Percentiles rank a stretch among this genome's conserved stretches.
These are phyloP conservation scores for Coenonympha glycerion DNA, from an alignment of 2,888 invertebrate genomes.

Conservation along the genomic window DNA sequence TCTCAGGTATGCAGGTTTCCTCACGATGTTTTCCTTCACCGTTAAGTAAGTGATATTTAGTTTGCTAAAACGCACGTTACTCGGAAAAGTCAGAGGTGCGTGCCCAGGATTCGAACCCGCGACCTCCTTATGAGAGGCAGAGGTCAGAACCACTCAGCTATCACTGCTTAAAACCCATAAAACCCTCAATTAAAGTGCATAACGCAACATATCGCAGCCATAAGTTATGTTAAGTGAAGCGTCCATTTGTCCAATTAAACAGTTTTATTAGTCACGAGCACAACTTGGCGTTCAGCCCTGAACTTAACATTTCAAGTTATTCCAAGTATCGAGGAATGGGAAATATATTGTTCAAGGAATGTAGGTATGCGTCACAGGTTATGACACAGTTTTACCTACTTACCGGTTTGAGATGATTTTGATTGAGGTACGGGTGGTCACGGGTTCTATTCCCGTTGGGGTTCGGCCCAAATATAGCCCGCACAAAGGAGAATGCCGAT, in stretches of 20 bases:
- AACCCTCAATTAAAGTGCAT: not conserved
- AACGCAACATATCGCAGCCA: not conserved
- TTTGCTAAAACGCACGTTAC: too few relatives aligned
- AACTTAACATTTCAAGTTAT: conserved; percentile 1
- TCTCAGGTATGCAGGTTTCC: too few relatives aligned
- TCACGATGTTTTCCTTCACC: too few relatives aligned
- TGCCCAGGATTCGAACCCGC: too few relatives aligned
- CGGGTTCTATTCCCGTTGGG: not conserved
- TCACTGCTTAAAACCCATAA: not conserved
- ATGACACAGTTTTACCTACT: not conserved
- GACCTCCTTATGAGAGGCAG: too few relatives aligned
- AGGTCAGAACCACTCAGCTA: too few relatives aligned
- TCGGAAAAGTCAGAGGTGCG: too few relatives aligned
- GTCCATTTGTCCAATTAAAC: not conserved
- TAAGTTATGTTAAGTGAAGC: not conserved
- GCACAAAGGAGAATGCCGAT: too few relatives aligned
- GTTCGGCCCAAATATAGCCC: too few relatives aligned
- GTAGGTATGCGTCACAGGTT: not conserved
- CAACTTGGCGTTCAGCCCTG: not conserved
- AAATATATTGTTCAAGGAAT: not conserved
- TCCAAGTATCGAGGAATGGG: not conserved
- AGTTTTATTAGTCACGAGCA: not conserved
- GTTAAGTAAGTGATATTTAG: too few relatives aligned
- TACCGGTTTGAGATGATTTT: too few relatives aligned
- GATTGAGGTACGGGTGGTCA: not conserved